A percentile compares a stretch with the other conserved stretches of the same genome.
These are phyloP conservation scores for Drosophila histrio DNA, from an alignment of 2,888 invertebrate genomes.

Conservation along the genomic window DNA sequence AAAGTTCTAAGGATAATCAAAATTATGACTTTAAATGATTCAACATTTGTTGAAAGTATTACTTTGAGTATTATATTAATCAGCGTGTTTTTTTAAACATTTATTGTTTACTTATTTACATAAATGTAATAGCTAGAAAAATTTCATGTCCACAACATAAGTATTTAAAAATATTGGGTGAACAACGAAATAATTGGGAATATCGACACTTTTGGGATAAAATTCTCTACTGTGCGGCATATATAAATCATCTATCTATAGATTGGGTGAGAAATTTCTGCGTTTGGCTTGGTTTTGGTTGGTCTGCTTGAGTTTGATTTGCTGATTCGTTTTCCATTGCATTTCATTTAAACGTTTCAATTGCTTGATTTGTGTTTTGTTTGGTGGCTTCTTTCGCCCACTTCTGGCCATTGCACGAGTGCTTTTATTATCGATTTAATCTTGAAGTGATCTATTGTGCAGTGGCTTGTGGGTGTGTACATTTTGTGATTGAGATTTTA, in stretches of 20 bases:
- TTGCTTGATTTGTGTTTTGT: conserved; percentile 60
- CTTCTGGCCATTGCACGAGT: conserved; percentile 4
- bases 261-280: conserved; percentile 48
- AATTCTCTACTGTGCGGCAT: neutral
- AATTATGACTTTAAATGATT: too few relatives aligned
- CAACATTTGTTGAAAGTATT: too few relatives aligned
- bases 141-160: too few relatives aligned
- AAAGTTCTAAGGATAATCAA: too few relatives aligned
- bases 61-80: too few relatives aligned
- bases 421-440: conserved; percentile 53
- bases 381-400: conserved; percentile 9
- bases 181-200: too few relatives aligned
- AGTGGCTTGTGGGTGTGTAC: conserved; percentile 29
- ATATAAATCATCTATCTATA: conserved; percentile 27
- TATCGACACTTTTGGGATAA: too few relatives aligned
- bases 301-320: conserved; percentile 57
- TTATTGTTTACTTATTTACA: too few relatives aligned
- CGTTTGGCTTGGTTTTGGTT: conserved; percentile 40
- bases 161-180: too few relatives aligned
- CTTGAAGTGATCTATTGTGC: conserved; percentile 67
- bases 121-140: too few relatives aligned
- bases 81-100: too few relatives aligned
- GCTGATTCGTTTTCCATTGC: conserved; percentile 63
- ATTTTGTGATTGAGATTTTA: conserved; percentile 7
- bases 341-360: conserved; percentile 72